Conservation (phyloP, 1,140 invertebrate genomes). For the Calycopis cecrops region DNA sequence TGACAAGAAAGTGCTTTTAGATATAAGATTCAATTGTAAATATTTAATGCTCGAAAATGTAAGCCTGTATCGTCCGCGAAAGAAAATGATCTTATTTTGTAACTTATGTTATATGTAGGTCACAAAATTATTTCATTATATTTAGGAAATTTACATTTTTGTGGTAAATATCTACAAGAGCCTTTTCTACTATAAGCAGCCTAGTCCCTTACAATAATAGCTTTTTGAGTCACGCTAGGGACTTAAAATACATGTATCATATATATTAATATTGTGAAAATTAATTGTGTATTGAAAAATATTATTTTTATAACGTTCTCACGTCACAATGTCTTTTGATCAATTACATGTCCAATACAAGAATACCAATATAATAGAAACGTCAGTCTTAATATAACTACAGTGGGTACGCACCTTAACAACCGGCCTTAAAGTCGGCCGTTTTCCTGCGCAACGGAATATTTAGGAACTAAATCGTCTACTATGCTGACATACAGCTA, state of each 20-base stretch:
- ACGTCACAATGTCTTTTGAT: not conserved
- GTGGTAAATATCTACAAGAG: not conserved
- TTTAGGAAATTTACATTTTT: too few relatives aligned
- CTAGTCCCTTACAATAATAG: constrained; percentile 6
- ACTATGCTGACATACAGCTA: not conserved
- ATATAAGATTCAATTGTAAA: too few relatives aligned
- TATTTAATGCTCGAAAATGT: too few relatives aligned
- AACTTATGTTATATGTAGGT: too few relatives aligned
- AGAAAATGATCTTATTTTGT: too few relatives aligned
- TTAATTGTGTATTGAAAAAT: constrained; percentile 6
- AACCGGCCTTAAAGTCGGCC: too few relatives aligned
- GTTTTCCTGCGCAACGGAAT: too few relatives aligned
- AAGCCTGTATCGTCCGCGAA: too few relatives aligned
- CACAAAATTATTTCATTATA: too few relatives aligned
- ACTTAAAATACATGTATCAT: constrained; percentile 1
- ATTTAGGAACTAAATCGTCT: too few relatives aligned
- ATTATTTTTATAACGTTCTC: not conserved
- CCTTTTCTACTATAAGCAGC: not conserved
- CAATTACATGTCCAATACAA: not conserved
- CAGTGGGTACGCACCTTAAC: too few relatives aligned
- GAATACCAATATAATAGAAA: not conserved
- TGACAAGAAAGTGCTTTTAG: too few relatives aligned
- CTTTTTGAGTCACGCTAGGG: constrained; percentile 11
- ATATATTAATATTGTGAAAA: not conserved
- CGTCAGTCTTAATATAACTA: constrained; percentile 7